phyloP scores from a whole-genome alignment of 2,888 invertebrate species.

The Cephus pulcher region DNA sequence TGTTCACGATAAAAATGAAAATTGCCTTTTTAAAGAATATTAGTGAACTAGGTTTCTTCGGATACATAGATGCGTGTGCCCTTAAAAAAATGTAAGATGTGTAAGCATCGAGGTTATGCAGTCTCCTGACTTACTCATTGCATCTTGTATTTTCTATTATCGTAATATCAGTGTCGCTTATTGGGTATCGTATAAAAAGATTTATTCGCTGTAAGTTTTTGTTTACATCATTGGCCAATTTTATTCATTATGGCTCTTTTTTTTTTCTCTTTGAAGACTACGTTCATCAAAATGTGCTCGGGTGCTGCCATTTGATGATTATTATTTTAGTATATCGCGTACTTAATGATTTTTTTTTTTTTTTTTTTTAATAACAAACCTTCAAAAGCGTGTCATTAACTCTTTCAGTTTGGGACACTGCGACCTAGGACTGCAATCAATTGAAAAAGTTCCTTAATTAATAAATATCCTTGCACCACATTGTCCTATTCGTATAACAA shows the following conservation, averaged over 20 bases:
- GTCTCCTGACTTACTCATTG: not conserved
- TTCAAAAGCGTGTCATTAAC: not conserved
- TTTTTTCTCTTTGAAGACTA: not conserved
- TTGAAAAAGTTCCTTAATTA: not conserved
- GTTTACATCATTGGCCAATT: not conserved
- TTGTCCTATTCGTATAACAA: too few relatives aligned
- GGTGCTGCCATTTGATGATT: conserved; percentile 24
- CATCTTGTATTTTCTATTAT: not conserved
- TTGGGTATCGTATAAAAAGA: not conserved
- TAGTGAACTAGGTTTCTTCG: not conserved
- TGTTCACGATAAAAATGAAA: not conserved
- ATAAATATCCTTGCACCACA: not conserved
- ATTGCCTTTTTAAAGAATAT: not conserved
- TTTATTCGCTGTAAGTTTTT: not conserved
- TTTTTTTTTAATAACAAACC: not conserved
- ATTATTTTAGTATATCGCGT: conserved; percentile 35
- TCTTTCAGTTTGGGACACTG: not conserved
- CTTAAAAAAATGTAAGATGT: not conserved
- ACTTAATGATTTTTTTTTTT: conserved; percentile 29
- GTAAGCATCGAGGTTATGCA: not conserved
- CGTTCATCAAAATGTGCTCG: not conserved
- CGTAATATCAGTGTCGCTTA: not conserved
- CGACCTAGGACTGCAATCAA: not conserved
- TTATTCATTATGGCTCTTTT: not conserved
- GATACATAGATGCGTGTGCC: not conserved